Conservation (phyloP, 2,888 invertebrate species). For the Cryptus viduatorius region DNA sequence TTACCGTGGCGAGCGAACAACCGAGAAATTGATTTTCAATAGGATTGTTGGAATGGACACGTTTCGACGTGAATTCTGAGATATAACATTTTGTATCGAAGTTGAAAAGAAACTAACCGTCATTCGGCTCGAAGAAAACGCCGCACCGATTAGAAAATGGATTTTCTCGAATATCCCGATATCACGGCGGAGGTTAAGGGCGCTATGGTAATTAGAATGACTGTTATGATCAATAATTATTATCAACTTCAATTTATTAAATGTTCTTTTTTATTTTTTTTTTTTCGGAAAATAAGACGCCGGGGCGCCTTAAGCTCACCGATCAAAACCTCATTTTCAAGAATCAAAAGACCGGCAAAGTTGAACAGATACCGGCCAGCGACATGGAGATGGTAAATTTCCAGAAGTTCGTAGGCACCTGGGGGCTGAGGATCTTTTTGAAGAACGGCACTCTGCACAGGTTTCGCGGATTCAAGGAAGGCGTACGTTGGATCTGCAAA, state of each 20-base stretch:
- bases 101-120: constrained; percentile 38
- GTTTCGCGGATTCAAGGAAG: constrained; percentile 97
- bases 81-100: neutral
- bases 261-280: constrained; percentile 21
- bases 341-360: constrained; percentile 98
- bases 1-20: neutral
- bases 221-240: neutral
- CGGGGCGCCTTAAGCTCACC: constrained; percentile 96
- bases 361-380: constrained; percentile 93
- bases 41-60: neutral
- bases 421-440: constrained; percentile 95
- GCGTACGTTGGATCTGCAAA: constrained; percentile 84
- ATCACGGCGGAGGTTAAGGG: constrained; percentile 94
- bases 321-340: constrained; percentile 96
- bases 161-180: constrained; percentile 95
- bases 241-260: constrained; percentile 2
- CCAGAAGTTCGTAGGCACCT: constrained; percentile 95
- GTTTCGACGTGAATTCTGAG: constrained; percentile 9
- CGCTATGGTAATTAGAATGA: constrained; percentile 90
- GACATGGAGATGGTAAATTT: constrained; percentile 97
- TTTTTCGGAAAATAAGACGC: constrained; percentile 88
- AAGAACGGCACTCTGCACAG: constrained; percentile 96
- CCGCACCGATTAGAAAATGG: constrained; percentile 86
- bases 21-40: neutral
- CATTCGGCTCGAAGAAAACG: constrained; percentile 17